Percentiles rank a stretch among this genome's conserved stretches.
Conservation (phyloP, 2,113 vertebrate genomes). For the Antennarius striatus region DNA sequence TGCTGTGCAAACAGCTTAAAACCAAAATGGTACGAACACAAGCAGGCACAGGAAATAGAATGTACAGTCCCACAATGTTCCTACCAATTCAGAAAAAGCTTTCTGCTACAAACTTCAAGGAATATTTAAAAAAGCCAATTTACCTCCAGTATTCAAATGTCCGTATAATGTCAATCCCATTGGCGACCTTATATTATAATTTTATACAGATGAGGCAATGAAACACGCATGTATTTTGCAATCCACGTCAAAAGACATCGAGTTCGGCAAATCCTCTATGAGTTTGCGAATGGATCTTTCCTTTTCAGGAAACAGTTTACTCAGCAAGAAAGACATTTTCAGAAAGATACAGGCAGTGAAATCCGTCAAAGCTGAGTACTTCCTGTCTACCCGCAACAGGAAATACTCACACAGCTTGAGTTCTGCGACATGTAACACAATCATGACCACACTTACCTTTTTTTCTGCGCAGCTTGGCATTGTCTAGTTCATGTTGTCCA, state of each 20-base stretch:
- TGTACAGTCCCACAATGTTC: not conserved
- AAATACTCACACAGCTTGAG: slow-evolving; percentile 74
- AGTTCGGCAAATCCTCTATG: not conserved
- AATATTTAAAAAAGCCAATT: slow-evolving; percentile 13
- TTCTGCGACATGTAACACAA: slow-evolving; percentile 51
- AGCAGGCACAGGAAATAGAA: not conserved
- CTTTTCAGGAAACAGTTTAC: slow-evolving; percentile 47
- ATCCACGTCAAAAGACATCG: too few species aligned
- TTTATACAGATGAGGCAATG: not conserved
- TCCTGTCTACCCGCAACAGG: slow-evolving; percentile 79
- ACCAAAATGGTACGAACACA: not conserved
- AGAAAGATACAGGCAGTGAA: slow-evolving; percentile 58
- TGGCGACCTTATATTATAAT: slow-evolving; percentile 4
- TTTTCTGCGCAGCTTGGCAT: slow-evolving; percentile 8
- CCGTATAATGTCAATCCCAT: slow-evolving; percentile 13
- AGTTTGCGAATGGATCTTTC: slow-evolving; percentile 16
- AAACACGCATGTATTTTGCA: too few species aligned
- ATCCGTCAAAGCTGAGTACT: slow-evolving; percentile 65
- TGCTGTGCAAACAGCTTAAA: slow-evolving; percentile 10
- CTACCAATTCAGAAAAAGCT: slow-evolving; percentile 21
- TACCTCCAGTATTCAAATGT: not conserved
- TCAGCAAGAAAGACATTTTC: slow-evolving; percentile 55
- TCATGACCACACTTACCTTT: slow-evolving; percentile 49
- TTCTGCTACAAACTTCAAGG: slow-evolving; percentile 17
- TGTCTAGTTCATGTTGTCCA: too few species aligned